Evolutionary conservation across 2,888 invertebrate genomes (phyloP), one percentile per base, ranked within the genome.

Genomic region (Cephus rjabovi): DNA sequence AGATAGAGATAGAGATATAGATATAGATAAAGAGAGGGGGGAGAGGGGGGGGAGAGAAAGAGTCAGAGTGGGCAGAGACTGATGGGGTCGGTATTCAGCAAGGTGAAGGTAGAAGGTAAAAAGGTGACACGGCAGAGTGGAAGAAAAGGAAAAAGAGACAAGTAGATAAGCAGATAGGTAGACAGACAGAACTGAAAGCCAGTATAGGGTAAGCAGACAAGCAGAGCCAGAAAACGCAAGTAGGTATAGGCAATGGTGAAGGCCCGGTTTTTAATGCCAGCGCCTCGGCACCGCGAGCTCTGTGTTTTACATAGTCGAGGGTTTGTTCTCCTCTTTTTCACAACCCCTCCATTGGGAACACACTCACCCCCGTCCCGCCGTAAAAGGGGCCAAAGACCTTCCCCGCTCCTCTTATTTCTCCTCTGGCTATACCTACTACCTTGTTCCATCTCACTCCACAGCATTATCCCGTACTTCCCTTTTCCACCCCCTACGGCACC

Each of bases 301-400:
- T 83, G 84, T 88, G 84, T 87, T 86, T 83, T 82, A 86, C 87
- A 86, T 82, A 84, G 86, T 84, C 86, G 86, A 88, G 86, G 85
- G 84, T 85, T 85, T 85, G 82, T 86, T 84, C 85, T 82, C 81
- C 82, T 83, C 82, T 86, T 83, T 83, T 84, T 84, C 83, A 80
- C 83, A 78, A 84, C 82, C 82, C 80, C 81, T 80, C 79, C 79
- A 70, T 70, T 70, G 70, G 12, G 70, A 33, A 12, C 30, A 56
- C 37, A 11, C 40, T 34, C 56, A 6, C 15, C 23, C 12, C 69
- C 33, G 3, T 11, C 34, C 33, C 34, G 6, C 23, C 56, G 34
- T 37, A 40, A 70, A 73, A 35, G 75, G 75, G 71, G 56, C 34
- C 70, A 73, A 34, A 79, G 30, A 35, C 33, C 79, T 31, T 77